phyloP scores from a whole-genome alignment of 2,888 invertebrate species.

The Cephus rjabovi region DNA sequence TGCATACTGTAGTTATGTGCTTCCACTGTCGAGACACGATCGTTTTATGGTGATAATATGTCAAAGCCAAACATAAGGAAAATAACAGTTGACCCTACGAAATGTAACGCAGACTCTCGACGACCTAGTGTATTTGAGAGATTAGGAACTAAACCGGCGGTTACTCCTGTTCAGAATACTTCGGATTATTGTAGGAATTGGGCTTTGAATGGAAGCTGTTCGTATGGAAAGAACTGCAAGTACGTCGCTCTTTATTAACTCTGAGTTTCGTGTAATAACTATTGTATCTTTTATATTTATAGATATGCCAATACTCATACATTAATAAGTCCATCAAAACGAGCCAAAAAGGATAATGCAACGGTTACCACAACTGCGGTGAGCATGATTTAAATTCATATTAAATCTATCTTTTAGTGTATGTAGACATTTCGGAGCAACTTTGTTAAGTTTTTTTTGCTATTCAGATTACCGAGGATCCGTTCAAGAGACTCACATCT shows the following conservation, averaged over 20 bases:
- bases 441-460: background rate
- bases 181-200: conserved; percentile 80
- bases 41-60: conserved; percentile 69
- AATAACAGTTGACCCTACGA: conserved; percentile 81
- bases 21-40: conserved; percentile 61
- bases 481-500: conserved; percentile 75
- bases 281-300: conserved; percentile 37
- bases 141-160: conserved; percentile 79
- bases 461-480: conserved; percentile 70
- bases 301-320: conserved; percentile 78
- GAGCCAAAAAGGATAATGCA: conserved; percentile 75
- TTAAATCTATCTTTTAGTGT: background rate
- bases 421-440: background rate
- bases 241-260: conserved; percentile 46
- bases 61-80: conserved; percentile 81
- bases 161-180: conserved; percentile 67
- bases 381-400: conserved; percentile 30
- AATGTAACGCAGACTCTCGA: conserved; percentile 74
- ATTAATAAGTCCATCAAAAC: conserved; percentile 81
- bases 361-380: conserved; percentile 58
- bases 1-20: conserved; percentile 62
- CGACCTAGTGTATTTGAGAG: conserved; percentile 87
- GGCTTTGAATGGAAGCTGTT: conserved; percentile 82
- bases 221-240: conserved; percentile 83
- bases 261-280: background rate